A percentile compares a stretch with the other conserved stretches of the same genome.
phyloP scores from a whole-genome alignment of 2,888 invertebrate genomes.

The Hemistola chrysoprasaria region DNA sequence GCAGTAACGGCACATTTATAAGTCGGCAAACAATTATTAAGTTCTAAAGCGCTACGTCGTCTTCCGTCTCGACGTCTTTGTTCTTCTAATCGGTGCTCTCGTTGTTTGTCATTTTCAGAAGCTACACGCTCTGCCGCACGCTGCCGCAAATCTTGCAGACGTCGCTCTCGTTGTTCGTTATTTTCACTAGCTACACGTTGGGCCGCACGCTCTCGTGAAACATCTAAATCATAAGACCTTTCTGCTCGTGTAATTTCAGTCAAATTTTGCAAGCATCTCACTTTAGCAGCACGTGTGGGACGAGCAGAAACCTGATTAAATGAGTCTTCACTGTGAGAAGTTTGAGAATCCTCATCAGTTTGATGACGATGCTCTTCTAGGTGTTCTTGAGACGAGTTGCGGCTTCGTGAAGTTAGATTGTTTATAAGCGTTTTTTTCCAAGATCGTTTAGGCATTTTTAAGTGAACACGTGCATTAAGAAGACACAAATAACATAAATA shows the following conservation, averaged over 20 bases:
- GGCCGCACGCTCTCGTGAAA: background rate
- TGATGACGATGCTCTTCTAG: conserved; percentile 14
- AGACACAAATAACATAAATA: conserved; percentile 1
- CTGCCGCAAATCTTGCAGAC: background rate
- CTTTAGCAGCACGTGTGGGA: conserved; percentile 10
- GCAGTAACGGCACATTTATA: too few species aligned
- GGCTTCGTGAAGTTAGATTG: conserved; percentile 14
- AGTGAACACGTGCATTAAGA: conserved; percentile 1
- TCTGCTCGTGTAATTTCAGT: background rate
- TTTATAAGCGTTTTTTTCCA: conserved; percentile 14
- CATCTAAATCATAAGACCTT: background rate
- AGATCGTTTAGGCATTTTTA: conserved; percentile 12
- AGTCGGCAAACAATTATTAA: too few species aligned
- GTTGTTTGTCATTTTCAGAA: too few species aligned
- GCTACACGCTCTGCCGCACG: too few species aligned
- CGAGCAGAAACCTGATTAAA: conserved; percentile 20
- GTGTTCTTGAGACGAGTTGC: conserved; percentile 9
- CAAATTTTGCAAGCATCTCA: conserved; percentile 1
- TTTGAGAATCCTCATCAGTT: conserved; percentile 15
- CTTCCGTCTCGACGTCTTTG: too few species aligned
- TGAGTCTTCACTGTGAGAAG: conserved; percentile 18
- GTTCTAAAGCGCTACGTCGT: too few species aligned
- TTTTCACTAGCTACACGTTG: background rate
- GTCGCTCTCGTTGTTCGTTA: background rate
- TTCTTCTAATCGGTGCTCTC: too few species aligned